These are phyloP conservation scores for Struthidea cinerea DNA, from an alignment of 2,113 vertebrate genomes.

Conservation along the genomic window DNA sequence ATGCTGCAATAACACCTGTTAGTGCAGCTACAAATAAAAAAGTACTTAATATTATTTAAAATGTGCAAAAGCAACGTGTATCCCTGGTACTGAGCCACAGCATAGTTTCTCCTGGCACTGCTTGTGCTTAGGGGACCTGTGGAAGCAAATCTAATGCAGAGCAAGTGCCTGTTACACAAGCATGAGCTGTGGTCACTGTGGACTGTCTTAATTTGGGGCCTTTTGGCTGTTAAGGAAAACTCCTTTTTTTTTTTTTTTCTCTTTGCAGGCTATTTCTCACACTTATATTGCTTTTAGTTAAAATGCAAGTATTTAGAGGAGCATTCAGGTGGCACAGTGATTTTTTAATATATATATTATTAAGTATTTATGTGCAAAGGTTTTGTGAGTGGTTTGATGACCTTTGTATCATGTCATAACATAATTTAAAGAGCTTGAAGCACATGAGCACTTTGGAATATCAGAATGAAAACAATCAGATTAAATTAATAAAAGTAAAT, in stretches of 20 bases:
- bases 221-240: not conserved
- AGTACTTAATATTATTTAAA: not conserved
- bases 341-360: not conserved
- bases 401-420: not conserved
- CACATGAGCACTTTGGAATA: not conserved
- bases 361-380: not conserved
- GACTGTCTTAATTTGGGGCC: not conserved
- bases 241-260: not conserved
- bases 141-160: not conserved
- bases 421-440: not conserved
- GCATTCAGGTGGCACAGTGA: not conserved
- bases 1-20: not conserved
- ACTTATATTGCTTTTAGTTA: not conserved
- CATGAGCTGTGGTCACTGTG: accelerated
- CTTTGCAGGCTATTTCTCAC: not conserved
- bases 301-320: not conserved
- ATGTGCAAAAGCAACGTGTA: not conserved
- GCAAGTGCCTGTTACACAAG: not conserved
- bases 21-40: not conserved
- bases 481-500: not conserved
- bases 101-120: not conserved
- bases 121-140: not conserved
- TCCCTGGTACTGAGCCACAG: not conserved
- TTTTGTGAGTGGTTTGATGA: not conserved
- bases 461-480: not conserved